phyloP scores from a whole-genome alignment of 2,888 invertebrate genomes.

The Apamea monoglypha region DNA sequence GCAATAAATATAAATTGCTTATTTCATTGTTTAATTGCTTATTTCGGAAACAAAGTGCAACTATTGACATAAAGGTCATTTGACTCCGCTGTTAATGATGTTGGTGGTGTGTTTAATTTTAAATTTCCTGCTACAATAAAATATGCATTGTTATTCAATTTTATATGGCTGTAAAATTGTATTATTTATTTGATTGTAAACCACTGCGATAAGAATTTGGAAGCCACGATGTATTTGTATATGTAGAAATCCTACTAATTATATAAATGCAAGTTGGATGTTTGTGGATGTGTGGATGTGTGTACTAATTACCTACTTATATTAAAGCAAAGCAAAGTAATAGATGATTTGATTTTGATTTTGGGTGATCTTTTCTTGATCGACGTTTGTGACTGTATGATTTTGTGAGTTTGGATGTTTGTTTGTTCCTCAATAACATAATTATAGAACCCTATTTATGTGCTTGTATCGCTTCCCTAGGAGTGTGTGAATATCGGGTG shows the following conservation, averaged over 20 bases:
- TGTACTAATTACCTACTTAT: not conserved
- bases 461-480: not conserved
- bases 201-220: not conserved
- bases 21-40: conserved; percentile 10
- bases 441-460: not conserved
- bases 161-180: not conserved
- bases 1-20: conserved; percentile 31
- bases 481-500: no score
- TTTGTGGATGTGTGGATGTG: not conserved
- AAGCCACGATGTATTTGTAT: not conserved
- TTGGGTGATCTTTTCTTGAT: not conserved
- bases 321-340: not conserved
- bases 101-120: not conserved
- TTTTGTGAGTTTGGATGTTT: not conserved
- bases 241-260: not conserved
- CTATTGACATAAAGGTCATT: conserved; percentile 23
- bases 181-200: not conserved
- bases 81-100: conserved; percentile 7
- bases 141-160: conserved; percentile 8
- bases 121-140: not conserved
- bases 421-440: not conserved
- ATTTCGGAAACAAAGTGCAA: conserved; percentile 20
- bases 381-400: not conserved
- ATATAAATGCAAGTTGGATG: not conserved
- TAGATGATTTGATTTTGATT: not conserved